Base-by-base conservation (phyloP, 2,113 vertebrate species). In the Puntigrus tetrazona region DNA sequence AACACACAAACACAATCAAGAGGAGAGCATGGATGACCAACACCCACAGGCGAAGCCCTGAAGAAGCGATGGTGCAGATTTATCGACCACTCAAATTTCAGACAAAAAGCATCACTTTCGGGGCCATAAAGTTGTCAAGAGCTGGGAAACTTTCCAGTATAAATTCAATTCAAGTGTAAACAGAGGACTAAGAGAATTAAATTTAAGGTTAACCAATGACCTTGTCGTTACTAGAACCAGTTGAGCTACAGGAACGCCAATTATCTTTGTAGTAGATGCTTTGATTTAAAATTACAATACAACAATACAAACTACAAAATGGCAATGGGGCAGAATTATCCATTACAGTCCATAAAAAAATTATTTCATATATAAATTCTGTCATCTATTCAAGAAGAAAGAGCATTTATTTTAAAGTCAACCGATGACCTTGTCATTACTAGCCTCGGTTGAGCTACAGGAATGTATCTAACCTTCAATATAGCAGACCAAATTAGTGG, bases 1-100 rank as follows among this genome's bases (percentile, higher is more conserved):
- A 92, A 90, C 85, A 90, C 87, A 93, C 94, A 94, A 94, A 94
- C 93, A 94, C 88, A 89, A 89, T 89, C 91, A 89, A 91, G 87
- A 85, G 86, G 63, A 78, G 79, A 72, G 88, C 75, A 84, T 38
- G 85, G 82, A 80, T 81, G 83, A 85, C 83, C 85, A 77, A 87
- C 86, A 86, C 88, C 67, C 83, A 81, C 7, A 18, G 74, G 55
- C n/a, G n/a, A n/a, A 52, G 77, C 83, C 18, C 27, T 38, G 31
- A 47, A 67, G 84, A 85, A 36, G 50, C 43, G 74, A 63, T 41
- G 43, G 76, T 74, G 78, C 34, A 70, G 61, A 74, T 41, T 50
- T 80, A 83, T 88, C 34, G 69, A 85, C 67, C 73, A n/a, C 59
- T 76, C 11, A 14, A 43, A 67, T 83, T 55, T 59, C 34, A 5